Conservation (phyloP, 2,797 vertebrate species). For the Coregonus suidteri region DNA sequence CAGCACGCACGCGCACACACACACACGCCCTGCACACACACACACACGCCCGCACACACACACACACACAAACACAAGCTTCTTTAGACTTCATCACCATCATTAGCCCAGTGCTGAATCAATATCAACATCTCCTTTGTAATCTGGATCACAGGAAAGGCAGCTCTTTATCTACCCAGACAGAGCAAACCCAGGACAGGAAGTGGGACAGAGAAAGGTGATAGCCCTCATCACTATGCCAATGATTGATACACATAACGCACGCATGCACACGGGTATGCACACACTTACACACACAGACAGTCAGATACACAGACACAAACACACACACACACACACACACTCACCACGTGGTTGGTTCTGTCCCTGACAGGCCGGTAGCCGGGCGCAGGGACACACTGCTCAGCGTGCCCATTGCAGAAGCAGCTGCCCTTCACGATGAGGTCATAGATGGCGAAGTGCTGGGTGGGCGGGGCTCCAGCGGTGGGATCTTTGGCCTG, state of each 20-base stretch:
- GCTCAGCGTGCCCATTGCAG: constrained; percentile 94
- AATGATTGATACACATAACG: constrained; percentile 20
- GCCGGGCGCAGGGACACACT: constrained; percentile 80
- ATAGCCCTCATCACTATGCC: constrained; percentile 36
- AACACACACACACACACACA: constrained; percentile 5
- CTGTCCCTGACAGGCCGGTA: constrained; percentile 78
- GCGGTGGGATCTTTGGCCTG: constrained; percentile 56
- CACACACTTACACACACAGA: not conserved
- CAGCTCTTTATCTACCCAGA: constrained; percentile 48
- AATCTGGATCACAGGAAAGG: constrained; percentile 35
- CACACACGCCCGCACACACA: not conserved
- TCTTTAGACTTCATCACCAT: constrained; percentile 39
- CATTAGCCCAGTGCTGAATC: constrained; percentile 45
- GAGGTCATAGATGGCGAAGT: constrained; percentile 93
- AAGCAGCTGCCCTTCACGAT: constrained; percentile 97
- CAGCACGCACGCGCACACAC: not conserved
- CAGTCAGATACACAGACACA: not conserved
- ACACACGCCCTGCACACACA: not conserved
- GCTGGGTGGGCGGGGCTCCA: constrained; percentile 54
- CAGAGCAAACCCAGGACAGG: constrained; percentile 30
- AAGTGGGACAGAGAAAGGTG: constrained; percentile 36
- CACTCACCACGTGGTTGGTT: constrained; percentile 84
- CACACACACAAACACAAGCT: not conserved
- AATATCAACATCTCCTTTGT: constrained; percentile 42
- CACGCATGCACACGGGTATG: not conserved